phyloP scores from a whole-genome alignment of 2,888 invertebrate species.

The Atrina japonica region DNA sequence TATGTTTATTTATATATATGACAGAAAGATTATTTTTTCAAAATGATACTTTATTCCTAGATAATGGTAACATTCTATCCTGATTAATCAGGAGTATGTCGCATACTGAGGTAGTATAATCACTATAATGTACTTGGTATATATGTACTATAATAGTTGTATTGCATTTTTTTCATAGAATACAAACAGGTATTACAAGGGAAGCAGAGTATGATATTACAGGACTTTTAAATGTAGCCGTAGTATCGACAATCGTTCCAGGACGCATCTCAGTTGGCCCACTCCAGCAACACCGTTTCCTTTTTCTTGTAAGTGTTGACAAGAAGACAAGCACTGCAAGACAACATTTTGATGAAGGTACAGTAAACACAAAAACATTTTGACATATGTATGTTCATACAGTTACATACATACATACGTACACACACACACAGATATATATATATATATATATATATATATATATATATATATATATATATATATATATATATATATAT shows the following conservation, averaged over 20 bases:
- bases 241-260: conserved; percentile 27
- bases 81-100: no score
- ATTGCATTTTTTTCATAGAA: conserved; percentile 2
- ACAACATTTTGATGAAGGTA: conserved; percentile 21
- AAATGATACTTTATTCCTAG: no score
- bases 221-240: conserved; percentile 21
- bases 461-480: no score
- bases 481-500: no score
- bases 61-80: no score
- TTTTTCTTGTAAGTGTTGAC: conserved; percentile 21
- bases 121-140: no score
- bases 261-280: conserved; percentile 9
- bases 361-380: background rate
- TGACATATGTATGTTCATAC: background rate
- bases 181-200: conserved; percentile 23
- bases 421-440: no score
- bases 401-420: background rate
- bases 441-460: no score
- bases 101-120: no score
- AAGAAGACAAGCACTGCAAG: background rate
- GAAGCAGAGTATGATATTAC: conserved; percentile 24
- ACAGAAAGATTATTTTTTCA: no score
- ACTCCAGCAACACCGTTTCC: background rate
- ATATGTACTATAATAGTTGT: background rate
- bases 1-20: no score